phyloP scores from a whole-genome alignment of 1,140 invertebrate species.

The Daktulosphaira vitifoliae region DNA sequence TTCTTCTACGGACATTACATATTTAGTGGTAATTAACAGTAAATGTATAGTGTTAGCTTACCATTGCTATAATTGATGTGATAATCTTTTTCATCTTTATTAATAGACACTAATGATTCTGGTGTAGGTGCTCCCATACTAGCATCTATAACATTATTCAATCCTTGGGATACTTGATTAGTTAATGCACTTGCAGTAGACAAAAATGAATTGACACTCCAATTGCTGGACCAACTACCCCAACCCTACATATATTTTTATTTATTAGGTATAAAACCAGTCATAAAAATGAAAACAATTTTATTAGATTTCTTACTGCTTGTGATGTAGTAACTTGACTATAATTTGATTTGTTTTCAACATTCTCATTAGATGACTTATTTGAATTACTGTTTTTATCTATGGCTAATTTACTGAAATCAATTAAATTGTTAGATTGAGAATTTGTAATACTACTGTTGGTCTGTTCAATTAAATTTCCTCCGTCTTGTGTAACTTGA shows the following conservation, averaged over 20 bases:
- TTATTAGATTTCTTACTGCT: too few species aligned
- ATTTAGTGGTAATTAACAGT: background rate
- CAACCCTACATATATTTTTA: conserved; percentile 42
- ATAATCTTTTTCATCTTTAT: conserved; percentile 41
- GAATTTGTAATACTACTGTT: too few species aligned
- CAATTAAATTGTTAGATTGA: too few species aligned
- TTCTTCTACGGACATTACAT: conserved; percentile 3
- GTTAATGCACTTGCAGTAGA: conserved; percentile 66
- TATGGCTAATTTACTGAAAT: too few species aligned
- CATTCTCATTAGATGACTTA: background rate
- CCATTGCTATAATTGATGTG: background rate
- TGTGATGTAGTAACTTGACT: too few species aligned
- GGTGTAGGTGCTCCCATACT: conserved; percentile 63
- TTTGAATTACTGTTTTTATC: too few species aligned
- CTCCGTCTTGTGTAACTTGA: too few species aligned
- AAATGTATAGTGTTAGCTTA: background rate
- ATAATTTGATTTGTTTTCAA: too few species aligned
- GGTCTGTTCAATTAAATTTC: too few species aligned
- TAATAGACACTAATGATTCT: conserved; percentile 55
- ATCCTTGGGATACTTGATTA: conserved; percentile 51
- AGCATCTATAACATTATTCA: conserved; percentile 51
- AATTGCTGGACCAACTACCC: conserved; percentile 54
- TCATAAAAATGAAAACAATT: background rate
- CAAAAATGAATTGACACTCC: conserved; percentile 60
- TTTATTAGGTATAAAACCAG: background rate